Conservation (phyloP, 2,888 invertebrate genomes). For the Mongoloraphidia duomilia region DNA sequence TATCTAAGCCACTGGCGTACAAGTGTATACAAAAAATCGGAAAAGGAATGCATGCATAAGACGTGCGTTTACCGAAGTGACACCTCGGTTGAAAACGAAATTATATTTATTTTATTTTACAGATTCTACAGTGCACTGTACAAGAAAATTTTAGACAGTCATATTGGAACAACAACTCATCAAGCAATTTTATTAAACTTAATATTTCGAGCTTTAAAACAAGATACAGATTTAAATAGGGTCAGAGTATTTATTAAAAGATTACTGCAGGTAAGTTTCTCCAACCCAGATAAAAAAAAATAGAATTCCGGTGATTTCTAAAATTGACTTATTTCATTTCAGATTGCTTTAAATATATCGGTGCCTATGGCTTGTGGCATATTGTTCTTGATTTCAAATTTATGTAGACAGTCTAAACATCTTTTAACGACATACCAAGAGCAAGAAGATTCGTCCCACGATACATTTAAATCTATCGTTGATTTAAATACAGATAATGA, state of each 20-base stretch:
- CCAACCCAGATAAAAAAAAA: not conserved
- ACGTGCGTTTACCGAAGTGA: too few species aligned
- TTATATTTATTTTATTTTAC: constrained; percentile 13
- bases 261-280: constrained; percentile 44
- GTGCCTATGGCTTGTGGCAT: constrained; percentile 72
- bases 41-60: too few species aligned
- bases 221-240: constrained; percentile 56
- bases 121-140: constrained; percentile 84
- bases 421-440: constrained; percentile 31
- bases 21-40: too few species aligned
- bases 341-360: constrained; percentile 52
- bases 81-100: not conserved
- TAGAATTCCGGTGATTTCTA: constrained; percentile 4
- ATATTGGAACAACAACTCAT: constrained; percentile 50
- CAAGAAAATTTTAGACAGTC: constrained; percentile 65
- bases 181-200: constrained; percentile 75
- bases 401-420: constrained; percentile 18
- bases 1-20: too few species aligned
- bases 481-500: too few species aligned
- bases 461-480: too few species aligned
- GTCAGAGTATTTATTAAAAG: constrained; percentile 77
- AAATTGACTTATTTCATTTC: constrained; percentile 19
- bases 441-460: constrained; percentile 26
- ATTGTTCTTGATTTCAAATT: constrained; percentile 63
- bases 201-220: constrained; percentile 68